These are phyloP conservation scores for Polydrusus tereticollis DNA, from an alignment of 2,888 invertebrate genomes.

Conservation along the genomic window DNA sequence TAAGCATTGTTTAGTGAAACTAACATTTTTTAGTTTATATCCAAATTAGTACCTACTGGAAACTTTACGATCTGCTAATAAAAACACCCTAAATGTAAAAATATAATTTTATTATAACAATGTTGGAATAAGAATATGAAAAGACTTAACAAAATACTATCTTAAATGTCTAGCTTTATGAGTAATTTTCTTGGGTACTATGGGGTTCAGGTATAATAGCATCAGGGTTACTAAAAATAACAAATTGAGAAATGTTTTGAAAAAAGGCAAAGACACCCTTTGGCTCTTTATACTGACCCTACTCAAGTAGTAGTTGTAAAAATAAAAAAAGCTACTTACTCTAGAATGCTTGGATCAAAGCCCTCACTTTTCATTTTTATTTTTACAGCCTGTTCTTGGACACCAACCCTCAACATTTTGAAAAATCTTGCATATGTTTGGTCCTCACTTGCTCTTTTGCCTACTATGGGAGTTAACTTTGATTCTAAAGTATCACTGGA, in stretches of 20 bases:
- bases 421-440: conserved; percentile 83
- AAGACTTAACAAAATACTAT: background rate
- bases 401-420: conserved; percentile 92
- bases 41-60: too few species aligned
- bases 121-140: background rate
- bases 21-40: too few species aligned
- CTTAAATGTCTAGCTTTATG: background rate
- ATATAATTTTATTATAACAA: conserved; percentile 19
- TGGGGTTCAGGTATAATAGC: conserved; percentile 54
- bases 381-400: conserved; percentile 85
- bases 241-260: conserved; percentile 38
- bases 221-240: conserved; percentile 60
- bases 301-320: too few species aligned
- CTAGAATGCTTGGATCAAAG: conserved; percentile 80
- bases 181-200: background rate
- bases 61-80: background rate
- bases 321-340: conserved; percentile 67
- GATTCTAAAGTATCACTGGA: conserved; percentile 29
- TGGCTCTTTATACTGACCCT: too few species aligned
- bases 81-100: background rate
- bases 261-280: too few species aligned
- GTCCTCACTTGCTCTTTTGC: conserved; percentile 70
- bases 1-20: too few species aligned
- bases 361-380: conserved; percentile 87
- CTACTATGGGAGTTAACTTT: conserved; percentile 43